Evolutionary conservation across 2,888 invertebrate species (phyloP), one percentile per base, ranked within the genome.

Genomic region (Dynastes maya): DNA sequence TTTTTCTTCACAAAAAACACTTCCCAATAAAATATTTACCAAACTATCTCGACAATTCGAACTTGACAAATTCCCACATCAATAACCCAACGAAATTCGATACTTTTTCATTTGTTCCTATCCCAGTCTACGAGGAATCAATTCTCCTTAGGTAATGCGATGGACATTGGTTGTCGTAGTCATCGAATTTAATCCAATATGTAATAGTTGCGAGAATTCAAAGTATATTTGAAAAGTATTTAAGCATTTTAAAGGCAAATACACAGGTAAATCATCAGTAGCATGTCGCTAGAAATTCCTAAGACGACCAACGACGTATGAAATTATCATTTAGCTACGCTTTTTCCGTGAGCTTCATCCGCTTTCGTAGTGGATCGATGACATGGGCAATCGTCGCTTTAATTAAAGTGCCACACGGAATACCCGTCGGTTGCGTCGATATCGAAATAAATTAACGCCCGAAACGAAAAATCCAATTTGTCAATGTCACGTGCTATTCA

Each of bases 381-480:
- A 74, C 74, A 74, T 45, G 49, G 58, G 32, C 58, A 11, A 74
- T 37, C 64, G 49, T 6, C 63, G 29, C 27, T 63, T 74, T 74
- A 74, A 74, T 74, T 74, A 74, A 68, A 68, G 51, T 74, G 61
- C 74, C 63, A 74, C 63, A 63, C 16, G 27, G 32, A 49, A 64
- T 63, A 53, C 49, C 68, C 29, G 51, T 68, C 29, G 49, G 45
- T 8, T 58, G 67, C 45, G 32, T 29, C 76, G 79, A 68, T 71
- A 74, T 78, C 78, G 58, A 72, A 77, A 79, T 77, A 77, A 79
- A 79, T 79, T 77, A 79, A 79, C 67, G 67, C 27, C 55, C 49
- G 67, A 49, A 37, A 72, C 58, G 79, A 79, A 71, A 79, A 79
- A 79, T 79, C 79, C 79, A 79, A 79, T 79, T 77, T 79, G 71